Percentiles rank a stretch among this genome's conserved stretches.
phyloP scores from a whole-genome alignment of 2,888 invertebrate genomes.

The Coenonympha glycerion region DNA sequence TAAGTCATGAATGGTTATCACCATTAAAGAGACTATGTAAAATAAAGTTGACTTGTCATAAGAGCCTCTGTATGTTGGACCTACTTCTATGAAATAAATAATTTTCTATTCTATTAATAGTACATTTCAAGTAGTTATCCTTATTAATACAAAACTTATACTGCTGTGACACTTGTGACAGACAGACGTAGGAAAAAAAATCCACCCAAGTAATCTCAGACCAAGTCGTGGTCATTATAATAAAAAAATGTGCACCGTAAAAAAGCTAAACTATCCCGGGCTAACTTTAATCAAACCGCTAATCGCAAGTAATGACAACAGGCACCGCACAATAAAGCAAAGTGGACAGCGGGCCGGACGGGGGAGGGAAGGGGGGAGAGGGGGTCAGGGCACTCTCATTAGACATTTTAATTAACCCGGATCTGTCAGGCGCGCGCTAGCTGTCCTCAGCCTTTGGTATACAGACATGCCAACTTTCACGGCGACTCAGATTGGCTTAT shows the following conservation, averaged over 20 bases:
- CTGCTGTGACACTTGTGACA: too few relatives aligned
- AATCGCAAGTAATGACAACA: slow-evolving; percentile 13
- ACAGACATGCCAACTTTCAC: not conserved
- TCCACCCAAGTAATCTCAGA: too few relatives aligned
- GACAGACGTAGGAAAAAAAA: too few relatives aligned
- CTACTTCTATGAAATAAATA: too few relatives aligned
- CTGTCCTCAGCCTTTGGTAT: slow-evolving; percentile 12
- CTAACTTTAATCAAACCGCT: slow-evolving; percentile 8
- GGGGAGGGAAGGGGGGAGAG: not conserved
- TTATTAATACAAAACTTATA: too few relatives aligned
- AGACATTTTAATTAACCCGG: slow-evolving; percentile 26
- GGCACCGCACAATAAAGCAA: slow-evolving; percentile 5
- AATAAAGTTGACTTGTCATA: too few relatives aligned
- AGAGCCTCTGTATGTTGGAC: too few relatives aligned
- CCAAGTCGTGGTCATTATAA: not conserved
- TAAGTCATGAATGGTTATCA: too few relatives aligned
- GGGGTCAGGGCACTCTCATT: slow-evolving; percentile 21
- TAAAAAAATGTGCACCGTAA: not conserved
- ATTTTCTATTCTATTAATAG: too few relatives aligned
- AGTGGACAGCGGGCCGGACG: slow-evolving; percentile 9
- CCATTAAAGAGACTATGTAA: too few relatives aligned
- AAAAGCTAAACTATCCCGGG: not conserved
- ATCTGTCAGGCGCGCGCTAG: slow-evolving; percentile 22
- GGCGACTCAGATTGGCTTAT: not conserved
- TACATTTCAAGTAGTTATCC: too few relatives aligned